phyloP scores from a whole-genome alignment of 2,888 invertebrate species.

The Listrodromus nycthemerus region DNA sequence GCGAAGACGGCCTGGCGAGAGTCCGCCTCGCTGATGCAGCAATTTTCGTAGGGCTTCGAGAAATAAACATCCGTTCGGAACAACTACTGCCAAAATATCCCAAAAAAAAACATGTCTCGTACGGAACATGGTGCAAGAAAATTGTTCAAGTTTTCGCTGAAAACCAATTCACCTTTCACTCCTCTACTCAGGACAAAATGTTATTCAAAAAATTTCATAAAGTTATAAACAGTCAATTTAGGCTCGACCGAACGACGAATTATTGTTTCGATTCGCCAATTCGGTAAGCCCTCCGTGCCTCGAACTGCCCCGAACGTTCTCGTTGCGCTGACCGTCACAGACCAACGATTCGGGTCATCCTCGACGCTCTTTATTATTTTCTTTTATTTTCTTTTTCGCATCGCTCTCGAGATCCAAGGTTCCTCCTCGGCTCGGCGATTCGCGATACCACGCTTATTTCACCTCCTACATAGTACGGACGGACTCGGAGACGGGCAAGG shows the following conservation, averaged over 20 bases:
- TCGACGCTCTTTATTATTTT: constrained; percentile 7
- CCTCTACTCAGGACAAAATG: no score
- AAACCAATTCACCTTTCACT: no score
- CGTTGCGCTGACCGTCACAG: constrained; percentile 23
- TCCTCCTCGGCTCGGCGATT: constrained; percentile 23
- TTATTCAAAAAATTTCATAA: background rate
- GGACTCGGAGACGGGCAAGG: constrained; percentile 42
- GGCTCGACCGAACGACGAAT: background rate
- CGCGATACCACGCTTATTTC: constrained; percentile 4
- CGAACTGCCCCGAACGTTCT: background rate
- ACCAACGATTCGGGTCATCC: constrained; percentile 27
- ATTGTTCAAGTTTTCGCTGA: no score
- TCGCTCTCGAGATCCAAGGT: constrained; percentile 36
- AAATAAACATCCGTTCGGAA: constrained; percentile 24
- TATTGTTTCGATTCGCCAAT: constrained; percentile 24
- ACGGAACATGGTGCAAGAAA: background rate
- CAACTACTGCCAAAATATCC: background rate
- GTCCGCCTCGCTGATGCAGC: constrained; percentile 30
- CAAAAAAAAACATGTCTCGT: background rate
- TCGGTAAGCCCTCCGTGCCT: background rate
- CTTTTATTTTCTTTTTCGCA: background rate
- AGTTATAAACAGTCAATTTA: background rate
- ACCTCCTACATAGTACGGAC: constrained; percentile 4
- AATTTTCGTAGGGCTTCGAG: constrained; percentile 28
- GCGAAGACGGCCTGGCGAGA: constrained; percentile 9